Evolutionary conservation across 2,888 invertebrate species (phyloP), one percentile per base, ranked within the genome.

Genomic region (Calameuta idolon): DNA sequence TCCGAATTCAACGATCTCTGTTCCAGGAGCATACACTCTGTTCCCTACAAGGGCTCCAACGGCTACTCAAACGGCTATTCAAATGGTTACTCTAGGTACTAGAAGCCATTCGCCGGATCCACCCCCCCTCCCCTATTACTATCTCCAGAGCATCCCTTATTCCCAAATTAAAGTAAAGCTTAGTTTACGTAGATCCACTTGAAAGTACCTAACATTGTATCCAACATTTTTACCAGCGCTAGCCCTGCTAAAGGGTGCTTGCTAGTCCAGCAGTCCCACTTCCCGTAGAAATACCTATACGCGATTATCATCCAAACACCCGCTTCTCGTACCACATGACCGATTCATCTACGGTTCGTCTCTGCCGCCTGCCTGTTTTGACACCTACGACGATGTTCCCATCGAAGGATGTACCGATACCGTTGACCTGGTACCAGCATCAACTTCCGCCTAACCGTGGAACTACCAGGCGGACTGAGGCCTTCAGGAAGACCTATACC

Each of bases 21-120:
- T 91, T 91, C 90, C 91, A 91, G 91, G 90, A 91, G 90, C 91
- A 91, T 91, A 91, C 91, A 91, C 87, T 91, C 91, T 87, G 91
- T 91, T 89, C 90, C 91, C 86, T 91, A 90, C 91, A 91, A 91
- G 90, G 91, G 91, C 86, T 90, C 91, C 90, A 91, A 91, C 90
- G 90, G 91, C 90, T 91, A 90, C 90, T 90, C 91, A 85, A 91
- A 91, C 88, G 91, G 91, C 90, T 91, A 90, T 90, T 91, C 91
- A 87, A 91, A 90, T 89, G 90, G 91, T 90, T 91, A 91, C 90
- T 90, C 91, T 91, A 91, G 91, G 91, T 91, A 91, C 88, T 91
- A 81, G 90, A 90, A 89, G 90, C 87, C 85, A 81, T 80, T 69
- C 15, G 30, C 76, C 76, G 15, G 11, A 30, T 34, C 74, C 23